Percentiles rank a stretch among this genome's conserved stretches.
phyloP scores from a whole-genome alignment of 64 coral and sea anemone genomes.

The Stichodactyla mertensii region DNA sequence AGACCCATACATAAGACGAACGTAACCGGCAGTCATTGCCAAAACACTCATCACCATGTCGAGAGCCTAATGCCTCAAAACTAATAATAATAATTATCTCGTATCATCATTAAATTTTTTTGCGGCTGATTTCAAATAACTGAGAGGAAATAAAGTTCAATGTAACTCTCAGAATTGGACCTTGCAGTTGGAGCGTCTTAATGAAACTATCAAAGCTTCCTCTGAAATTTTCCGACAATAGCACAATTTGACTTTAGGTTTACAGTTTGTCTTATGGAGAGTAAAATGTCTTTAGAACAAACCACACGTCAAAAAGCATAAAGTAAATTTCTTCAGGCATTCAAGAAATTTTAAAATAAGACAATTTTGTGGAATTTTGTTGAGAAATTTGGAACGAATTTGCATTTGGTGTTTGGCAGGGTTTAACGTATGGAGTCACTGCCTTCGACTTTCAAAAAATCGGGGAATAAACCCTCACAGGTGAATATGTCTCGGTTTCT shows the following conservation, averaged over 20 bases:
- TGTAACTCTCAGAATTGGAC: background rate
- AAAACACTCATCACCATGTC: background rate
- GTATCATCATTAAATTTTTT: background rate
- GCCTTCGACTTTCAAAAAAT: no score
- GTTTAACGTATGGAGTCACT: background rate
- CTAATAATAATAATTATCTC: background rate
- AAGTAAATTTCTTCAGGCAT: background rate
- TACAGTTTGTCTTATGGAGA: background rate
- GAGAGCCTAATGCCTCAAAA: background rate
- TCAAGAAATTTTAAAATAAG: background rate
- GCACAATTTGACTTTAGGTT: background rate
- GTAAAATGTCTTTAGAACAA: background rate
- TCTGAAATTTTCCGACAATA: background rate
- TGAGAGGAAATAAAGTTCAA: background rate
- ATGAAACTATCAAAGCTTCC: background rate
- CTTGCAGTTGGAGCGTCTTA: background rate
- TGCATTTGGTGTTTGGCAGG: background rate
- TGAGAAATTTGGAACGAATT: background rate
- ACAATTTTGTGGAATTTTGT: background rate
- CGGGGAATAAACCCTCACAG: background rate
- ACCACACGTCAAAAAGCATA: background rate
- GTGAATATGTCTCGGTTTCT: background rate
- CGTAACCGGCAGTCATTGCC: background rate
- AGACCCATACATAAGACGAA: background rate
- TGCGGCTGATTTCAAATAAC: slow-evolving; percentile 2